phyloP scores from a whole-genome alignment of 2,113 vertebrate species.

The Mormyrus iriodes region DNA sequence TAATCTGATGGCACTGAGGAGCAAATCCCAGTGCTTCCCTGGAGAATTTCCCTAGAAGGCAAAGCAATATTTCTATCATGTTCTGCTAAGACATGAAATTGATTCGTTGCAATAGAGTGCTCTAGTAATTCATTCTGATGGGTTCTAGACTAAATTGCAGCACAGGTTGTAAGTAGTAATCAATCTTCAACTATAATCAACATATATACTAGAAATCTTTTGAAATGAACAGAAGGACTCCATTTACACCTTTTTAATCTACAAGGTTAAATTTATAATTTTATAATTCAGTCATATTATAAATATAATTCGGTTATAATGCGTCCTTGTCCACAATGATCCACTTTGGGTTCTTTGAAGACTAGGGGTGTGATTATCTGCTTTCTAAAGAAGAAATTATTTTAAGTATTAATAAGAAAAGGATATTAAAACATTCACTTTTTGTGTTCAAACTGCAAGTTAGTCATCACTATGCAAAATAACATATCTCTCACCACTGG shows the following conservation, averaged over 20 bases:
- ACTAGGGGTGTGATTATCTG: not conserved
- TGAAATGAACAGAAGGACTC: no score
- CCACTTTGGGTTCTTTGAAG: not conserved
- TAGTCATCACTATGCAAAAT: not conserved
- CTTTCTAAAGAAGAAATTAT: not conserved
- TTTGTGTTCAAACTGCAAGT: not conserved
- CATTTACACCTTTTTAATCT: not conserved
- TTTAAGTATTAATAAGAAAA: not conserved
- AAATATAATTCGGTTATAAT: not conserved
- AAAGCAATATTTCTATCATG: not conserved
- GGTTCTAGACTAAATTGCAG: not conserved
- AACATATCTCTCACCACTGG: not conserved
- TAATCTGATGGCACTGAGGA: not conserved
- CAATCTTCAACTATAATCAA: not conserved
- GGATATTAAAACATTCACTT: not conserved
- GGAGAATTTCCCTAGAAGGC: not conserved
- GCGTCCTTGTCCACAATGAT: not conserved
- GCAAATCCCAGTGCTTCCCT: not conserved
- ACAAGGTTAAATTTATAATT: not conserved
- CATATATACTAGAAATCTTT: not conserved
- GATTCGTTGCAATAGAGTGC: not conserved
- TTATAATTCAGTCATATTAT: not conserved
- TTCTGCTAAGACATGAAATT: not conserved
- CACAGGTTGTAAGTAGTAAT: not conserved
- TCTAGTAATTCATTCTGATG: not conserved